Evolutionary conservation across 1,140 invertebrate genomes (phyloP).

Genomic region (Diorhabda sublineata): DNA sequence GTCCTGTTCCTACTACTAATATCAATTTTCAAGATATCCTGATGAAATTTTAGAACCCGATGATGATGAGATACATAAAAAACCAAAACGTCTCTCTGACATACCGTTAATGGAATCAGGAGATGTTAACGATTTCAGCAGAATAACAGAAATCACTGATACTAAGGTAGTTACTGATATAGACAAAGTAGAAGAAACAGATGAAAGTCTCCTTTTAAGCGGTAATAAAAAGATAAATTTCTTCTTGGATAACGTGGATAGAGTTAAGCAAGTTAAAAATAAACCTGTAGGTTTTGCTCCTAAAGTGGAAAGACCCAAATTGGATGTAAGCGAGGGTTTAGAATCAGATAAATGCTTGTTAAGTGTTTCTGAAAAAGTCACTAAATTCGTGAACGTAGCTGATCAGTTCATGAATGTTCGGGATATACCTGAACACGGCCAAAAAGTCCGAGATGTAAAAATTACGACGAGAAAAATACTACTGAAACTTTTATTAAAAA

Average conservation of each 20-base stretch:
- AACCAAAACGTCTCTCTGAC: conserved; percentile 50
- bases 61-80: conserved; percentile 51
- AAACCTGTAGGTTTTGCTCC: conserved; percentile 40
- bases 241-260: conserved; percentile 58
- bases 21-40: conserved; percentile 61
- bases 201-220: conserved; percentile 57
- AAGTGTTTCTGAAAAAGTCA: conserved; percentile 63
- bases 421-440: conserved; percentile 38
- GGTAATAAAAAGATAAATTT: conserved; percentile 63
- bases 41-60: conserved; percentile 68
- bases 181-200: conserved; percentile 48
- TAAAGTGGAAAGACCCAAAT: conserved; percentile 44
- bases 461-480: conserved; percentile 6
- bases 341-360: conserved; percentile 59
- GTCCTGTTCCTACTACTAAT: conserved; percentile 56
- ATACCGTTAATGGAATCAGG: conserved; percentile 39
- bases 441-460: conserved; percentile 37
- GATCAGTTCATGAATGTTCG: conserved; percentile 52
- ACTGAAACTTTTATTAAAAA: not conserved
- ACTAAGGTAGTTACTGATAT: conserved; percentile 43
- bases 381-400: conserved; percentile 59
- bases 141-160: conserved; percentile 54
- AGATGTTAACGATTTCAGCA: conserved; percentile 46
- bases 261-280: conserved; percentile 46
- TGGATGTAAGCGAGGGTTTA: conserved; percentile 49